Conservation (phyloP, 2,113 vertebrate species). For the Tychaedon coryphoeus region DNA sequence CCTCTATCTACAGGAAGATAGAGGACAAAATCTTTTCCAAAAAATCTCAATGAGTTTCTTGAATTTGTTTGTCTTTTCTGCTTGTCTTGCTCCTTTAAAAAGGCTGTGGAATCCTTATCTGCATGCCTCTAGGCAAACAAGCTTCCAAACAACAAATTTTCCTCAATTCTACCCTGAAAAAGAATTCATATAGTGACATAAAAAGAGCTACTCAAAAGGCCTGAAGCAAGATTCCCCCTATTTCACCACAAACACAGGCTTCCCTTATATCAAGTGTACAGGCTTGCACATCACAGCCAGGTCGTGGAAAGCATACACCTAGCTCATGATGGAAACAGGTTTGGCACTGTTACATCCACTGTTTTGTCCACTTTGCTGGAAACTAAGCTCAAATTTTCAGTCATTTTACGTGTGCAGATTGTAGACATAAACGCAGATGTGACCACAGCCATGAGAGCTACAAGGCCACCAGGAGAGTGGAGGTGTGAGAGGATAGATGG, state of each 20-base stretch:
- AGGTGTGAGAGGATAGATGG: accelerated
- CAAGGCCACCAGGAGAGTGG: neutral
- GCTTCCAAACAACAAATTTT: neutral
- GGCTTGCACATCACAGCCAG: neutral
- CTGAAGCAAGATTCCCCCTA: neutral
- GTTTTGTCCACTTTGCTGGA: neutral
- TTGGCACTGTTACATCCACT: neutral
- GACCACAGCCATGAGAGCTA: neutral
- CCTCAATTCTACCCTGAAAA: neutral
- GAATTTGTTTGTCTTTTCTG: neutral
- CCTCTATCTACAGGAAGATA: neutral
- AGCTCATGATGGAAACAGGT: neutral
- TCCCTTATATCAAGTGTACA: neutral
- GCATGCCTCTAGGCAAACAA: neutral
- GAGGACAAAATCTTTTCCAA: neutral
- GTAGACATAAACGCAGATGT: neutral
- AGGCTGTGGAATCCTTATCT: neutral
- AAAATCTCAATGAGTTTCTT: neutral
- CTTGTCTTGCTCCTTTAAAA: neutral
- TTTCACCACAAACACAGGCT: neutral
- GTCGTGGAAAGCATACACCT: neutral
- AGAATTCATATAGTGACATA: neutral
- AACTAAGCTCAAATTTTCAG: neutral
- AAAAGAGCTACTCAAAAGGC: neutral
- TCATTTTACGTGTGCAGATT: neutral